phyloP scores from a whole-genome alignment of 2,797 vertebrate genomes.

The Intellagama lesueurii region DNA sequence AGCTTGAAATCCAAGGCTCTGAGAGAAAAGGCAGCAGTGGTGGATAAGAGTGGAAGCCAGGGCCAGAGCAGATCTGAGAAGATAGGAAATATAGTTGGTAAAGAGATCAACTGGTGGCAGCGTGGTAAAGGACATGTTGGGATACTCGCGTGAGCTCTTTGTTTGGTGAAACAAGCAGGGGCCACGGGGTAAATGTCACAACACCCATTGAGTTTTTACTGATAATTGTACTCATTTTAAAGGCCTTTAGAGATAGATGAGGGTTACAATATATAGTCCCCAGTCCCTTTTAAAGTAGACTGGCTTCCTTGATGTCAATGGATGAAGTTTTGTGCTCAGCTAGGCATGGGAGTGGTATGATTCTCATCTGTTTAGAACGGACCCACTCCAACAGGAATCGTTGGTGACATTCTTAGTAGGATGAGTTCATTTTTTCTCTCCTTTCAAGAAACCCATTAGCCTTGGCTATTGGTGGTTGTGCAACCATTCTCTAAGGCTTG shows the following conservation, averaged over 20 bases:
- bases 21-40: no score
- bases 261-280: neutral
- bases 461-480: neutral
- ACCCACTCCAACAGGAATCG: neutral
- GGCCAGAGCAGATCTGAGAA: no score
- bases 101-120: no score
- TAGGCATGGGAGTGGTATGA: constrained; percentile 8
- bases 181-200: no score
- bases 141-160: no score
- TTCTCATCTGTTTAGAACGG: neutral
- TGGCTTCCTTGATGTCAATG: constrained; percentile 52
- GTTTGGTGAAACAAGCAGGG: no score
- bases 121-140: no score
- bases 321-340: neutral
- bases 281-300: constrained; percentile 50
- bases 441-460: neutral
- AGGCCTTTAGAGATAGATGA: constrained; percentile 16
- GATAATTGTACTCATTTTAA: no score
- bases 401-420: neutral
- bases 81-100: no score
- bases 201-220: no score
- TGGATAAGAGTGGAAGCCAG: no score
- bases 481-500: neutral
- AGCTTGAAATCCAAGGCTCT: no score
- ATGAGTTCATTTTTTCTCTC: neutral